Conservation (phyloP, 2,113 vertebrate species). For the Chaetodon auriga region DNA sequence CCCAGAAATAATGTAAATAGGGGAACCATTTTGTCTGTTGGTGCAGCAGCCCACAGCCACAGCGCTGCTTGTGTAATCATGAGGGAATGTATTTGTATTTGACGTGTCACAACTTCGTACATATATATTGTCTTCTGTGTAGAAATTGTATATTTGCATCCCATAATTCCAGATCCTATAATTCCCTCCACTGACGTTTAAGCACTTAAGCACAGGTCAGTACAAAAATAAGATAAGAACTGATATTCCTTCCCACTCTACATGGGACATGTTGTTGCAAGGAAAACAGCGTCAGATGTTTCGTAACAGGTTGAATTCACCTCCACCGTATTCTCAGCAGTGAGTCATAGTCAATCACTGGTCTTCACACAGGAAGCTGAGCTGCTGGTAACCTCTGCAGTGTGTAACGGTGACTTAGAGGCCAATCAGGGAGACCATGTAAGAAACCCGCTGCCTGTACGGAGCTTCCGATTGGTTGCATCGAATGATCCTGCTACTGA, state of each 20-base stretch:
- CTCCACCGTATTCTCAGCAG: slow-evolving; percentile 6
- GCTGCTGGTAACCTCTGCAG: slow-evolving; percentile 41
- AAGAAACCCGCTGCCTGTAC: slow-evolving; percentile 70
- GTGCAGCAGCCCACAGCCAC: background rate
- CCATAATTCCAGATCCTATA: background rate
- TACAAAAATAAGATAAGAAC: background rate
- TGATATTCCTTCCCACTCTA: background rate
- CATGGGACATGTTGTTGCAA: background rate
- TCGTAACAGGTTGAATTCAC: background rate
- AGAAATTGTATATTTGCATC: background rate
- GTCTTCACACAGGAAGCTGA: slow-evolving; percentile 80
- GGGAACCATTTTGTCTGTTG: background rate
- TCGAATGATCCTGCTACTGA: background rate
- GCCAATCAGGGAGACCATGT: slow-evolving; percentile 77
- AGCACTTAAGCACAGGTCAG: background rate
- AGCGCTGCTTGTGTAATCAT: background rate
- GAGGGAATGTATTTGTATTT: background rate
- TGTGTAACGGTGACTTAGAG: slow-evolving; percentile 68
- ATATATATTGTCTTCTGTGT: background rate
- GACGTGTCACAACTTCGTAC: background rate
- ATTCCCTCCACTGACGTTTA: background rate
- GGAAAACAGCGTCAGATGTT: background rate
- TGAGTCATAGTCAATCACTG: slow-evolving; percentile 55
- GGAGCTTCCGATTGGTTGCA: slow-evolving; percentile 47
- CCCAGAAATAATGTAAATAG: background rate